These are phyloP conservation scores for Chrosomus eos DNA, from an alignment of 2,797 vertebrate genomes.

Conservation along the genomic window DNA sequence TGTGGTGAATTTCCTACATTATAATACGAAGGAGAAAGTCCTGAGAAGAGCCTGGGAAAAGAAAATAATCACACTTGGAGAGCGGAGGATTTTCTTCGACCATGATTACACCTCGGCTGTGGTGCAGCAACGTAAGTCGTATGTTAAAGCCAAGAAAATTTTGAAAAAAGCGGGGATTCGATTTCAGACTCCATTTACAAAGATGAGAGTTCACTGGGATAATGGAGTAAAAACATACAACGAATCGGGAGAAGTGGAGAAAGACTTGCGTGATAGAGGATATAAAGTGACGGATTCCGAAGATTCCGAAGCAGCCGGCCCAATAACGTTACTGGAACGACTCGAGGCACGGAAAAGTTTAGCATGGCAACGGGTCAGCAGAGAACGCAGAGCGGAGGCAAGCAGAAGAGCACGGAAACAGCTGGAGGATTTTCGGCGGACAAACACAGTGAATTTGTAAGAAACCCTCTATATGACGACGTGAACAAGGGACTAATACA, in stretches of 20 bases:
- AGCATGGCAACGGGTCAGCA: too few relatives aligned
- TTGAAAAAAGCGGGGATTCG: constrained; percentile 18
- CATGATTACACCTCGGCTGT: neutral
- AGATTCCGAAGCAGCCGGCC: too few relatives aligned
- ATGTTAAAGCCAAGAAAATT: neutral
- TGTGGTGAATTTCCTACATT: neutral
- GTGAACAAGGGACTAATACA: neutral
- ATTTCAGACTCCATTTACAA: constrained; percentile 40
- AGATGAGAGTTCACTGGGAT: constrained; percentile 35
- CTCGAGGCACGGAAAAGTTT: too few relatives aligned
- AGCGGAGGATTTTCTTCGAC: neutral
- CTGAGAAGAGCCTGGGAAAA: constrained; percentile 27
- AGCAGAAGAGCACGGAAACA: too few relatives aligned
- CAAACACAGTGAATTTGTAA: too few relatives aligned
- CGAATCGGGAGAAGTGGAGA: neutral
- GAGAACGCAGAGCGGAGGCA: too few relatives aligned
- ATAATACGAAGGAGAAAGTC: constrained; percentile 23
- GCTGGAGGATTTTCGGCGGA: too few relatives aligned
- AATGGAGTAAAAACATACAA: constrained; percentile 16
- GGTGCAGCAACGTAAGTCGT: constrained; percentile 28
- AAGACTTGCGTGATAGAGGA: constrained; percentile 5
- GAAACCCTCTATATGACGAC: too few relatives aligned
- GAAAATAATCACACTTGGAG: neutral
- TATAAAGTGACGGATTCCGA: too few relatives aligned
- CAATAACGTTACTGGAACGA: too few relatives aligned